Evolutionary conservation across 2,797 vertebrate genomes (phyloP), one percentile per base, ranked within the genome.

Genomic region (Lacerta bilineata): DNA sequence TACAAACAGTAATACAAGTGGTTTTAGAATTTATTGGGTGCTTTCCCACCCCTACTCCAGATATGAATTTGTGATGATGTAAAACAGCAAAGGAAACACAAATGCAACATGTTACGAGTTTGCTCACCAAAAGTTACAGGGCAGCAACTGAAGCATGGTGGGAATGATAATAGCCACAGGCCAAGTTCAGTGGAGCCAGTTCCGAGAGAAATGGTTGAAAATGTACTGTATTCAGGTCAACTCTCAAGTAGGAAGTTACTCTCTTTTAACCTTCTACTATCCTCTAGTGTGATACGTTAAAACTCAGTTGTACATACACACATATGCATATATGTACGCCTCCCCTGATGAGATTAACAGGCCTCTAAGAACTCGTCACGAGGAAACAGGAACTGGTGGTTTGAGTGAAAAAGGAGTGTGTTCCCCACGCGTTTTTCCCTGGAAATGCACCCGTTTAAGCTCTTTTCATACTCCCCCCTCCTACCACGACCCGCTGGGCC

Each of bases 1-100:
- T 99, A 97, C 55, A 96, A 96, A 95, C 46, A 96, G 4, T 92
- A 93, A 89, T 10, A 82, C 75, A 89, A 77, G 8, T 59, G 27
- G 87, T 77, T 69, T 77, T 20, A 95, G 90, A 8, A 17, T 78
- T 74, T 69, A 36, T 68, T 81, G 85, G 29, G 59, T 46, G 80
- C 29, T 68, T 71, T 4, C 74, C 41, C 55, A 23, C 74, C 33
- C 11, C 43, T n/a, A 33, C 61, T 46, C 43, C 50, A 25, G 59
- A 82, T 82, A 17, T 72, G 46, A 61, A 85, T 46, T 2, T 59
- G 43, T 43, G 27, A 2, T 27, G 27, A 72, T 71, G 7, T 39
- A 82, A 61, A 75, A 82, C 18, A 80, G n/a, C 20, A 46, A 72
- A 83, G 64, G 79, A 83, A 86, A 71, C 66, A 86, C 27, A 75